These are phyloP conservation scores for Tetrax tetrax DNA, from an alignment of 2,113 vertebrate genomes.

Conservation along the genomic window DNA sequence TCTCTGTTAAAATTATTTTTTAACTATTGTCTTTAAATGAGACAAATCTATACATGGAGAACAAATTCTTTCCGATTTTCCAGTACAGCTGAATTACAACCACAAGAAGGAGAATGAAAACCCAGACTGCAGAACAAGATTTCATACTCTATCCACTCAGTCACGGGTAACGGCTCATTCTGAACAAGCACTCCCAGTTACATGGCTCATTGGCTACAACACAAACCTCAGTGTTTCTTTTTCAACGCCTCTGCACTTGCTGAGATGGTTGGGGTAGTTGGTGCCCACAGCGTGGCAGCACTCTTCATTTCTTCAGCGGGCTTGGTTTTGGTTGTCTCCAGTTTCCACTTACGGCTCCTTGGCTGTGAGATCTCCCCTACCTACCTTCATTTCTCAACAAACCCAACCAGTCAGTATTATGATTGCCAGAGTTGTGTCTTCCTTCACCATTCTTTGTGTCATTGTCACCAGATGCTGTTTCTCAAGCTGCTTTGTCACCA, in stretches of 20 bases:
- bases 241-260: background rate
- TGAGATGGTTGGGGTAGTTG: no score
- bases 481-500: background rate
- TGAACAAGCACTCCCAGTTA: no score
- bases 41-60: background rate
- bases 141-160: accelerated
- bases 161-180: background rate
- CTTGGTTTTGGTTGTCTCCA: background rate
- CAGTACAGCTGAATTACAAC: background rate
- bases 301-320: accelerated
- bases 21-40: background rate
- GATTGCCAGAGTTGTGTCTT: background rate
- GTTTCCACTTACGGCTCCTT: background rate
- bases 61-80: background rate
- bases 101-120: background rate
- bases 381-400: background rate
- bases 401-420: background rate
- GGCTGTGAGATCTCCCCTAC: background rate
- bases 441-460: accelerated
- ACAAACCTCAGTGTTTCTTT: background rate
- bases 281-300: accelerated
- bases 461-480: background rate
- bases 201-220: background rate
- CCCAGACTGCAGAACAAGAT: background rate
- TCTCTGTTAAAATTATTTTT: background rate